Evolutionary conservation across 2,797 vertebrate species (phyloP), one percentile per base, ranked within the genome.

Genomic region (Scyliorhinus canicula): DNA sequence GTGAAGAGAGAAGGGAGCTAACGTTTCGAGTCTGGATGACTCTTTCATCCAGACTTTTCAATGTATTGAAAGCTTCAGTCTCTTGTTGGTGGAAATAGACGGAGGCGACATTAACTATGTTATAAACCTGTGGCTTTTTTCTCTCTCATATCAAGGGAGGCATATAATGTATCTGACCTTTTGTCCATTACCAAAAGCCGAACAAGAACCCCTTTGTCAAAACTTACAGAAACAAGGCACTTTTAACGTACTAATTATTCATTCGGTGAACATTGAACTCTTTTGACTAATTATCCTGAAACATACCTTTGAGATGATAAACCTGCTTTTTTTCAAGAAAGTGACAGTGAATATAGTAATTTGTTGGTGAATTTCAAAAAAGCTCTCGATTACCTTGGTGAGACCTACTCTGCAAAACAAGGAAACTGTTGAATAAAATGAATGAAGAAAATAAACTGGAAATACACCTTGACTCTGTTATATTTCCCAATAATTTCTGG

Each of bases 211-310:
- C 19, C 50, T 52, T 85, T 85, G 44, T 47, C 28, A 52, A 40
- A 52, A 47, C 82, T 85, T 85, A 85, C 82, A 85, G 50, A 85
- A 85, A 47, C 82, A 47, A 47, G 26, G 52, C 82, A 85, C 24
- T 85, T n/a, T 44, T 28, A n/a, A 85, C 26, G 52, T 85, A 47
- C 50, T 85, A 85, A 85, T 50, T 52, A 11, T 31, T 40, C 82
- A 50, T 28, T 50, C 79, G 26, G 19, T 50, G 79, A 50, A 44
- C 31, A n/a, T 84, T 96, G 97, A 97, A 96, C 96, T 95, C 21
- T 96, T 96, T 96, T 97, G 97, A 97, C 97, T 97, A 97, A 97
- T 97, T 97, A 97, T 97, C 96, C 97, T 96, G 96, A 97, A 96
- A 97, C 97, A 97, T 97, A 97, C 97, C 96, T 97, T 96, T 96